phyloP scores from a whole-genome alignment of 2,113 vertebrate species.

The Paradoxurus hermaphroditus region DNA sequence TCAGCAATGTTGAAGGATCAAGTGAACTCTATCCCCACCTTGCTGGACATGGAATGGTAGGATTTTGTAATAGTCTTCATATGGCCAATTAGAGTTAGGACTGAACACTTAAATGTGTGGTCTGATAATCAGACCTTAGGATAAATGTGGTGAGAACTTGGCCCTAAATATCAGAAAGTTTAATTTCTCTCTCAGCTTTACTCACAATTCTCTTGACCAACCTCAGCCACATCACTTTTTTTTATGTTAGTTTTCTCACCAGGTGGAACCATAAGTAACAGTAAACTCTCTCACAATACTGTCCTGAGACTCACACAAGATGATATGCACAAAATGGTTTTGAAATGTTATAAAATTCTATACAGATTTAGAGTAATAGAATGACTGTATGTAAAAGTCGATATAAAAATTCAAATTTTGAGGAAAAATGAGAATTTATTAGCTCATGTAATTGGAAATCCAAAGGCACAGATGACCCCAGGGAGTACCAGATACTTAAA shows the following conservation, averaged over 20 bases:
- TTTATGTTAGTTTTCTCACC: not conserved
- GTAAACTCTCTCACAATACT: not conserved
- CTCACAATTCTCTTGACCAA: not conserved
- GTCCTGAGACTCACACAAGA: not conserved
- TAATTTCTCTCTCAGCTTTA: not conserved
- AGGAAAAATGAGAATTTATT: constrained; percentile 14
- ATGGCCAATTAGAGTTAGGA: not conserved
- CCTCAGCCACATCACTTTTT: not conserved
- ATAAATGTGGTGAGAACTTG: not conserved
- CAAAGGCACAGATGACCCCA: not conserved
- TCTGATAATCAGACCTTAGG: not conserved
- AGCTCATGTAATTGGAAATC: not conserved
- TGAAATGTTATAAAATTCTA: not conserved
- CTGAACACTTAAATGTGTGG: not conserved
- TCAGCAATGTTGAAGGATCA: not conserved
- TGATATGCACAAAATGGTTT: not conserved
- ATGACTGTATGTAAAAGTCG: not conserved
- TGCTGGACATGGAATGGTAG: not conserved
- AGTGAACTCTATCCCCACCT: not conserved
- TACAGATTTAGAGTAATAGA: not conserved
- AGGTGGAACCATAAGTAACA: not conserved
- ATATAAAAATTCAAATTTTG: not conserved
- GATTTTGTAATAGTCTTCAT: not conserved
- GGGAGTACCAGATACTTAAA: not conserved
- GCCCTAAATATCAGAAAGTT: not conserved